Evolutionary conservation across 2,888 invertebrate genomes (phyloP), one percentile per base, ranked within the genome.

Genomic region (Eurytoma californica): DNA sequence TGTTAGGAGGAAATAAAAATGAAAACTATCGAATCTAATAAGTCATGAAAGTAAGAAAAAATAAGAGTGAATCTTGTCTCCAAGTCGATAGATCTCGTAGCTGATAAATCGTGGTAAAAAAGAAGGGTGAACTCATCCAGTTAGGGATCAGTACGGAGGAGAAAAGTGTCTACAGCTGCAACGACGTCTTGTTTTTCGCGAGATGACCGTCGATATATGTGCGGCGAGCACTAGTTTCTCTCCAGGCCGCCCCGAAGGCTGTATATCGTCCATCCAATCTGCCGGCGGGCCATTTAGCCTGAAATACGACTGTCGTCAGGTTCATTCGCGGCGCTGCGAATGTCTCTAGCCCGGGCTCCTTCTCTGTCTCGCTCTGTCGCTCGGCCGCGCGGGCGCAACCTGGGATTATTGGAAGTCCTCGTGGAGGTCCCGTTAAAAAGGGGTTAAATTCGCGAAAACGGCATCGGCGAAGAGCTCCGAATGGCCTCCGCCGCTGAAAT

Each of bases 221-320:
- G 77, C 83, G 82, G 39, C 5, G 24, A 28, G 57, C 30, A 16
- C 68, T 28, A n/a, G 51, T 58, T 61, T 20, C 20, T 53, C 66
- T 47, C 60, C 55, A 61, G 53, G 12, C 66, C 24, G 55, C 58
- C 20, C 63, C 53, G 60, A 49, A 60, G 60, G 77, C 77, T 89
- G 88, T 90, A 90, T 90, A 90, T 90, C 90, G 89, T 89, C 88
- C 86, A 86, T 87, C 89, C 90, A 90, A 90, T 90, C 89, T 90
- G 87, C 86, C 84, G 87, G 82, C 83, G 85, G 87, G 90, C 89
- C 89, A 90, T 90, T 90, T 87, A 86, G 77, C 87, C 87, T 90
- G 88, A 90, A 89, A 88, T 90, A 90, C 89, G 90, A 89, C 86
- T 82, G 88, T 89, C 88, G 87, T 87, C 87, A 84, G 85, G 86